These are phyloP conservation scores for Odocoileus hemionus DNA, from an alignment of 2,113 vertebrate species.

Conservation along the genomic window DNA sequence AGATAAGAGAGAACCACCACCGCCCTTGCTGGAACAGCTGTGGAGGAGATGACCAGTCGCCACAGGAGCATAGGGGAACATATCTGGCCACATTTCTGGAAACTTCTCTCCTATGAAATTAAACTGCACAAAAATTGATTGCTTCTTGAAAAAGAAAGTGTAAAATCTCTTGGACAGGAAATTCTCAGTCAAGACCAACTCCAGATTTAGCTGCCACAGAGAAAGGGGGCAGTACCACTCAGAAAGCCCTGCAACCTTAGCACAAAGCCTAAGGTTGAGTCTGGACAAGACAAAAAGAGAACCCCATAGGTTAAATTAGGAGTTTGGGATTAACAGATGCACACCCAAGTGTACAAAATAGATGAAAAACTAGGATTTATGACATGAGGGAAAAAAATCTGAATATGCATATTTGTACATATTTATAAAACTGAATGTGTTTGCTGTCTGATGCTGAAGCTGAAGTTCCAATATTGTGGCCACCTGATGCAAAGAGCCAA, in stretches of 20 bases:
- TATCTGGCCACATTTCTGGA: not conserved
- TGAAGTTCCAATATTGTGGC: too few relatives aligned
- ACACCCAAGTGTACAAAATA: not conserved
- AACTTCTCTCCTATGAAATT: not conserved
- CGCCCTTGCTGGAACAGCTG: rapidly evolving
- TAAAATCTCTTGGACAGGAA: not conserved
- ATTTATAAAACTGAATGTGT: not conserved
- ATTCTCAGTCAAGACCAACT: not conserved
- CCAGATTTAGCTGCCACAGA: not conserved
- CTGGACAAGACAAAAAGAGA: not conserved
- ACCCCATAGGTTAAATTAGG: not conserved
- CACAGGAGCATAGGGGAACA: not conserved
- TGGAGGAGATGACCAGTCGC: too few relatives aligned
- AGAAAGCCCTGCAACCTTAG: not conserved
- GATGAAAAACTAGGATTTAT: not conserved
- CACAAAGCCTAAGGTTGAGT: not conserved
- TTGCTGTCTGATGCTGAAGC: not conserved
- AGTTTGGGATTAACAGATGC: not conserved
- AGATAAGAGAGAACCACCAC: rapidly evolving
- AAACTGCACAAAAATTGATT: not conserved
- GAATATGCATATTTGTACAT: not conserved
- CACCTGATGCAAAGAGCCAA: too few relatives aligned
- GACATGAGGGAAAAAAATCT: not conserved
- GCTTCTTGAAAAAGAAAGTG: not conserved
- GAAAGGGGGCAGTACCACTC: not conserved